Evolutionary conservation across 2,113 vertebrate species (phyloP).

Genomic region (Bubo scandiacus): DNA sequence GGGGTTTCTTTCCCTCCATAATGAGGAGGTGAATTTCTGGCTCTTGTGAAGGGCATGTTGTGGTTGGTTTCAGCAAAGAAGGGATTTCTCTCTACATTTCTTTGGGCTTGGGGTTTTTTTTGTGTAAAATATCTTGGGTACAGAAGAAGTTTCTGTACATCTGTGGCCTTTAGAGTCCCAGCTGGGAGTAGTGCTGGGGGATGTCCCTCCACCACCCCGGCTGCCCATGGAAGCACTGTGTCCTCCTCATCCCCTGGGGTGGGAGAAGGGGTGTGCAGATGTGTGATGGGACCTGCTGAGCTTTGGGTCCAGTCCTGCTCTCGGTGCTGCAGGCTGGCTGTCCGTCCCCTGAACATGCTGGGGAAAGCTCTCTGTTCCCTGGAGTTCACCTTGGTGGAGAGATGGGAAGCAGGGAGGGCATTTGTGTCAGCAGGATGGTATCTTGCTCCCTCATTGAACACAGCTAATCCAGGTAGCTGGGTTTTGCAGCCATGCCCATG

Average conservation of each 20-base stretch:
- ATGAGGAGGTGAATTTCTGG: background rate
- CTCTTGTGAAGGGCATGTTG: background rate
- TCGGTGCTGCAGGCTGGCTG: background rate
- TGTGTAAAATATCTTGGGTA: background rate
- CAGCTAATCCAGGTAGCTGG: background rate
- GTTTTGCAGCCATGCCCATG: background rate
- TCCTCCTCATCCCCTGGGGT: background rate
- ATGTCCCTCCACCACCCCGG: background rate
- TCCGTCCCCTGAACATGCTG: background rate
- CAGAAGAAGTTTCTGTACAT: background rate
- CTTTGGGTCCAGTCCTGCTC: background rate
- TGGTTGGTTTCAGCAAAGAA: background rate
- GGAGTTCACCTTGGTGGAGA: background rate
- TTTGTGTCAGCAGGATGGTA: background rate
- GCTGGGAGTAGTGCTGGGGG: rapidly evolving
- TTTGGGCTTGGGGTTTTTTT: background rate
- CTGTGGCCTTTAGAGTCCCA: background rate
- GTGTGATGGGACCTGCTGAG: background rate
- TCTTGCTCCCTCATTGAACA: background rate
- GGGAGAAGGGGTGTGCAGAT: background rate
- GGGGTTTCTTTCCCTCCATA: background rate
- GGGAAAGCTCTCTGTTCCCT: background rate
- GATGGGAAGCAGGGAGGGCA: background rate
- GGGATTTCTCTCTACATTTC: background rate
- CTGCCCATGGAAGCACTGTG: background rate